phyloP scores from a whole-genome alignment of 2,797 vertebrate genomes.

The Tympanoctomys barrerae region DNA sequence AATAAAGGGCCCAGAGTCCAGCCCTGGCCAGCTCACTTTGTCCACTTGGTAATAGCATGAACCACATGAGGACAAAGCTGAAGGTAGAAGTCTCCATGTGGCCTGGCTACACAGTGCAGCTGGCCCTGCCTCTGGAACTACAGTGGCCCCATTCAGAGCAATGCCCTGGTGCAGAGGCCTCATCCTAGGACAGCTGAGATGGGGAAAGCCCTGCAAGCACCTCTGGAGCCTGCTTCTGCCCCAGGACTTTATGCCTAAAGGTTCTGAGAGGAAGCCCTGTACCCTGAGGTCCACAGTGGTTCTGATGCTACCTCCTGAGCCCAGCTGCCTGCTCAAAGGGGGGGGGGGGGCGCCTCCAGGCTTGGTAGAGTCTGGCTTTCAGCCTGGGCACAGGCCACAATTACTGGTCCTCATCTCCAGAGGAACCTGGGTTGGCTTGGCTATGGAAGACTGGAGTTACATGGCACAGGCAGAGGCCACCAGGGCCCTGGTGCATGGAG shows the following conservation, averaged over 20 bases:
- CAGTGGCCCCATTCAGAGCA: background rate
- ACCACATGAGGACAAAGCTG: conserved; percentile 27
- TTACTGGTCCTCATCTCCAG: background rate
- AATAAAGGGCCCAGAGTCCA: conserved; percentile 83
- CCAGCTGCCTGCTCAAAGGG: background rate
- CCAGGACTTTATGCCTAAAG: background rate
- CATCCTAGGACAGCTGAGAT: background rate
- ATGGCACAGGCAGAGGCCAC: background rate
- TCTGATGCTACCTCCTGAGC: background rate
- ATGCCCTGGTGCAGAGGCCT: background rate
- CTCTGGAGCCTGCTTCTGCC: background rate
- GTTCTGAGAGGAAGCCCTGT: no score
- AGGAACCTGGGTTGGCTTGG: background rate
- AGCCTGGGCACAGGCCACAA: background rate
- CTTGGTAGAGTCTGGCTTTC: background rate
- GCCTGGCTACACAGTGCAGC: background rate
- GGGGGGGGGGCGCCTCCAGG: background rate
- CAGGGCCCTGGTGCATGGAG: background rate
- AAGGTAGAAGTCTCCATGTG: background rate
- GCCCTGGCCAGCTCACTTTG: conserved; percentile 68
- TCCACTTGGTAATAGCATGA: conserved; percentile 57
- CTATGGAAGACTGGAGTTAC: background rate
- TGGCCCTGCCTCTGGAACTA: background rate
- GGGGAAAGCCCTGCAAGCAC: background rate
- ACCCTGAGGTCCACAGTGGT: background rate